Evolutionary conservation across 2,888 invertebrate species (phyloP).

Genomic region (Molorchus minor): DNA sequence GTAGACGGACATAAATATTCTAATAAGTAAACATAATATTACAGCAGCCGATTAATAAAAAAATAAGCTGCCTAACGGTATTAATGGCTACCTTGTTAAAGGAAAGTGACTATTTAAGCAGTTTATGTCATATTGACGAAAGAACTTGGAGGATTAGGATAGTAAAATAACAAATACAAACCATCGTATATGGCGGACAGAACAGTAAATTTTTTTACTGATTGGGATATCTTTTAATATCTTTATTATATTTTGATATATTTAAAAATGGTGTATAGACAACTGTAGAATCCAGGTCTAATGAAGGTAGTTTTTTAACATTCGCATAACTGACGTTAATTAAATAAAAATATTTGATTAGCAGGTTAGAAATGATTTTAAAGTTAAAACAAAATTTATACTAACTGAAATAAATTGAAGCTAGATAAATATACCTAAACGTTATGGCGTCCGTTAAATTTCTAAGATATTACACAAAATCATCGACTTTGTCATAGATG

Average conservation of each 20-base stretch:
- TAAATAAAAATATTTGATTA: no score
- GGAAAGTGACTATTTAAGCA: conserved; percentile 8
- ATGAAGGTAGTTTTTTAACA: no score
- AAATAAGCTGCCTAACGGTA: conserved; percentile 16
- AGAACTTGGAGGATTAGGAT: conserved; percentile 10
- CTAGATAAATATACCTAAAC: no score
- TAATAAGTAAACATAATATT: conserved; percentile 21
- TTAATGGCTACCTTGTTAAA: conserved; percentile 15
- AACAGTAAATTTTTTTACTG: not conserved
- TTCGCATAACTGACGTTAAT: no score
- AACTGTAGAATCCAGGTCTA: no score
- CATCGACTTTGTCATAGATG: no score
- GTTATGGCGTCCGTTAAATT: no score
- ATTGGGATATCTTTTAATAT: conserved; percentile 2
- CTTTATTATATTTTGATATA: conserved; percentile 5
- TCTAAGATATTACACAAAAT: no score
- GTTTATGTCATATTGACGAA: conserved; percentile 9
- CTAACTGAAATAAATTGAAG: no score
- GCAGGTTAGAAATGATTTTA: no score
- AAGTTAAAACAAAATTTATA: no score
- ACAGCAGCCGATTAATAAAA: conserved; percentile 20
- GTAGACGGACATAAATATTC: conserved; percentile 11
- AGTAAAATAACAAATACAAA: conserved; percentile 9
- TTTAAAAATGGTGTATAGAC: no score
- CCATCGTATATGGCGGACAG: not conserved